Percentiles rank a stretch among this genome's conserved stretches.
Conservation (phyloP, 2,888 invertebrate species). For the Perithous albicinctus region DNA sequence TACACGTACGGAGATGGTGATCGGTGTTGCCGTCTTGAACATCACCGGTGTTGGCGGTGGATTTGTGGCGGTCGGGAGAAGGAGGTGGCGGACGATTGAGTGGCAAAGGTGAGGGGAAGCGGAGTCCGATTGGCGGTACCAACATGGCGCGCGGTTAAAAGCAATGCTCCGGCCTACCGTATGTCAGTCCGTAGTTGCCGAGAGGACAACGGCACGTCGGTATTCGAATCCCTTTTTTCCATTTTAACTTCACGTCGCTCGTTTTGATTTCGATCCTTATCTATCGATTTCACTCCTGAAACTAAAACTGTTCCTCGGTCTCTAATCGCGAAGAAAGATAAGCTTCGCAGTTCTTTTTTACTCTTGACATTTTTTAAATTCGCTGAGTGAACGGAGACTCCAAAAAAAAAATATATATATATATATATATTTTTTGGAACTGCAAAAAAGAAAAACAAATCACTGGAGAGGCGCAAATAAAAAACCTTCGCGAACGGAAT, state of each 20-base stretch:
- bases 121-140: slow-evolving; percentile 75
- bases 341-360: background rate
- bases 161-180: slow-evolving; percentile 81
- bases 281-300: background rate
- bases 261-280: slow-evolving; percentile 27
- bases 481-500: slow-evolving; percentile 7
- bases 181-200: slow-evolving; percentile 80
- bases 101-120: slow-evolving; percentile 65
- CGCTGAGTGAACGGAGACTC: slow-evolving; percentile 1
- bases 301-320: background rate
- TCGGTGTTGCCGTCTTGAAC: slow-evolving; percentile 47
- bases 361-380: background rate
- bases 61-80: slow-evolving; percentile 46
- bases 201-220: slow-evolving; percentile 74
- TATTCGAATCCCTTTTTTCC: slow-evolving; percentile 66
- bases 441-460: background rate
- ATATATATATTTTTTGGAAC: background rate
- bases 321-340: background rate
- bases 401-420: no score
- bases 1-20: no score
- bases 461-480: background rate
- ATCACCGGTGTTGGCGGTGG: no score
- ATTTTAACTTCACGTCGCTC: slow-evolving; percentile 23
- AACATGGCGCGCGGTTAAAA: slow-evolving; percentile 84
- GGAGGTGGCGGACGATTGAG: slow-evolving; percentile 56